These are phyloP conservation scores for Zapus hudsonius DNA, from an alignment of 2,113 vertebrate genomes.

Conservation along the genomic window DNA sequence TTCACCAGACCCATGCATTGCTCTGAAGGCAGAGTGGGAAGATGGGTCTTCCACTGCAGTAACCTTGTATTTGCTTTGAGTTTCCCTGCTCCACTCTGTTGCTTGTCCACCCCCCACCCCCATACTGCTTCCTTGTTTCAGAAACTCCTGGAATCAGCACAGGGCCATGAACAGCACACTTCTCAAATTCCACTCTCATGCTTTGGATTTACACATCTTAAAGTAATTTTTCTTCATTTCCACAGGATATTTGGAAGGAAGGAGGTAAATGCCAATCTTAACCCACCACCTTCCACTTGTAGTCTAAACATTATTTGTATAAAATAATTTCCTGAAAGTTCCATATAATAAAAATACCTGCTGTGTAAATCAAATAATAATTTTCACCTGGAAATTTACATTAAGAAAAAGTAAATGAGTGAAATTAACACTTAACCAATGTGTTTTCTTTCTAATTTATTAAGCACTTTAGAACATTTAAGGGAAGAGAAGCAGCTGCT, in stretches of 20 bases:
- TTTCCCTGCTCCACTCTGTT: neutral
- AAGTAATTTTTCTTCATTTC: conserved; percentile 44
- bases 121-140: neutral
- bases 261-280: neutral
- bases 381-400: conserved; percentile 34
- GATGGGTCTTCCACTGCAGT: neutral
- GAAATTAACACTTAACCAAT: conserved; percentile 62
- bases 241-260: conserved; percentile 40
- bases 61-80: neutral
- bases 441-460: conserved; percentile 64
- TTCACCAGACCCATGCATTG: neutral
- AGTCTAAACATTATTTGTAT: conserved; percentile 22
- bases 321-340: conserved; percentile 48
- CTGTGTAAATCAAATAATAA: conserved; percentile 38
- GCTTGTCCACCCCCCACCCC: neutral
- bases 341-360: neutral
- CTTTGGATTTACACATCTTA: conserved; percentile 37
- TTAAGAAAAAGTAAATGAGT: conserved; percentile 19
- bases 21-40: neutral
- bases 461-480: conserved; percentile 31
- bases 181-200: neutral
- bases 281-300: neutral
- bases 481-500: neutral
- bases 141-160: neutral
- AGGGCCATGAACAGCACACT: neutral